phyloP scores from a whole-genome alignment of 2,797 vertebrate species.

The Lagorchestes hirsutus region DNA sequence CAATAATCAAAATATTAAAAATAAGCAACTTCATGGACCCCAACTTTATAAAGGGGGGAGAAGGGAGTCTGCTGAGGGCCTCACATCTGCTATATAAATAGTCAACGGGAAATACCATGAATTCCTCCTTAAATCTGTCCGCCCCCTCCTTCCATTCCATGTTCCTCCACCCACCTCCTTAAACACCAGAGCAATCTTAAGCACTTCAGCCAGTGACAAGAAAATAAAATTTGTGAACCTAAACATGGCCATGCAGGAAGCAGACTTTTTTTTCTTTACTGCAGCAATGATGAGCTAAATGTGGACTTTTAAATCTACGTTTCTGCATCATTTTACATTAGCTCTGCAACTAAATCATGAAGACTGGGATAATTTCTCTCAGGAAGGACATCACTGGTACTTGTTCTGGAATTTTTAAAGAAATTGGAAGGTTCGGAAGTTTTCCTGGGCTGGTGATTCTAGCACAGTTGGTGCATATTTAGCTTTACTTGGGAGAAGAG shows the following conservation, averaged over 20 bases:
- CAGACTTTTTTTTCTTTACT: not conserved
- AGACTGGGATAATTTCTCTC: not conserved
- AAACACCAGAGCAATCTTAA: constrained; percentile 25
- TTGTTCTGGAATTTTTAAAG: constrained; percentile 15
- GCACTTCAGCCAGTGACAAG: constrained; percentile 36
- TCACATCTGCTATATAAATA: constrained; percentile 46
- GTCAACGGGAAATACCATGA: constrained; percentile 34
- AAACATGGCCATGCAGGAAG: constrained; percentile 18
- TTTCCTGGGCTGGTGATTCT: not conserved
- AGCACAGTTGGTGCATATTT: not conserved
- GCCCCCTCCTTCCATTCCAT: not conserved
- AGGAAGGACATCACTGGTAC: too few species aligned
- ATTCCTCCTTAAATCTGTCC: not conserved
- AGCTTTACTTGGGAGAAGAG: not conserved
- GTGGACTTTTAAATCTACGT: not conserved
- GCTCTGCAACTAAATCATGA: not conserved
- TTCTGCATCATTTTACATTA: constrained; percentile 13
- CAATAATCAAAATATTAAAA: not conserved
- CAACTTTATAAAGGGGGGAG: not conserved
- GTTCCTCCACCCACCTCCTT: constrained; percentile 47
- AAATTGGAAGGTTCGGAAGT: not conserved
- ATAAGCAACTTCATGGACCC: not conserved
- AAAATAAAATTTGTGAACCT: constrained; percentile 49
- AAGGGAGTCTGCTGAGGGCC: not conserved
- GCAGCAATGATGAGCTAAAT: not conserved